A percentile compares a stretch with the other conserved stretches of the same genome.
Evolutionary conservation across 2,888 invertebrate species (phyloP).

Genomic region (Galeopsomyia nigrocyanea): DNA sequence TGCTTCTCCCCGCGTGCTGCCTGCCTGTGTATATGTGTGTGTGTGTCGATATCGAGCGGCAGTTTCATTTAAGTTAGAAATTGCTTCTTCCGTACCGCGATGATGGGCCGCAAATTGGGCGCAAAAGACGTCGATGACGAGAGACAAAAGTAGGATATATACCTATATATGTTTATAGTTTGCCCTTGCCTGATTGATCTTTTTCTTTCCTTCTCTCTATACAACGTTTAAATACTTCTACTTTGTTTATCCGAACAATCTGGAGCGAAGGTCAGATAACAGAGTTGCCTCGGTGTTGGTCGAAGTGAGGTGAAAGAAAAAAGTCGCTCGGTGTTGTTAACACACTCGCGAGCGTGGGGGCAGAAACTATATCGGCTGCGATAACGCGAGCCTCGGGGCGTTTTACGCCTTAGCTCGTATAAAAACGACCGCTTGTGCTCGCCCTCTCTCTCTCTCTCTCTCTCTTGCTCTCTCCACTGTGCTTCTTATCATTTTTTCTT

Average conservation of each 20-base stretch:
- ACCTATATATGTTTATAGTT: too few relatives aligned
- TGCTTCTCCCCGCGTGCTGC: neutral
- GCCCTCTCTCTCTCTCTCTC: neutral
- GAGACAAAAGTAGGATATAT: constrained; percentile 40
- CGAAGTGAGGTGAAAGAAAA: neutral
- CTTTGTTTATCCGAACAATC: too few relatives aligned
- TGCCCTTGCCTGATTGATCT: too few relatives aligned
- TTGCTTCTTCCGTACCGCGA: constrained; percentile 69
- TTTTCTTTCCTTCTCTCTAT: too few relatives aligned
- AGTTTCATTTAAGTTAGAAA: constrained; percentile 69
- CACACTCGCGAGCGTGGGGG: constrained; percentile 18
- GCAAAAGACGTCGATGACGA: constrained; percentile 59
- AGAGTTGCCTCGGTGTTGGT: neutral
- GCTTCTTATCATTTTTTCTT: neutral
- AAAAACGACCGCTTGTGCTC: constrained; percentile 14
- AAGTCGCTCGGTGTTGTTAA: constrained; percentile 42
- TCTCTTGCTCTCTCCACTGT: constrained; percentile 2
- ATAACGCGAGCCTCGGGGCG: constrained; percentile 30
- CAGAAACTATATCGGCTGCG: constrained; percentile 29
- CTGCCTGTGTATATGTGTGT: neutral
- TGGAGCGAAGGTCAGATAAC: neutral
- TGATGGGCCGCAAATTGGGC: constrained; percentile 69
- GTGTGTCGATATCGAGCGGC: constrained; percentile 54
- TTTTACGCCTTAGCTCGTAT: constrained; percentile 43
- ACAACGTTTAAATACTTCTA: too few relatives aligned